Evolutionary conservation across 2,888 invertebrate genomes (phyloP).

Genomic region (Pollenia amentaria): DNA sequence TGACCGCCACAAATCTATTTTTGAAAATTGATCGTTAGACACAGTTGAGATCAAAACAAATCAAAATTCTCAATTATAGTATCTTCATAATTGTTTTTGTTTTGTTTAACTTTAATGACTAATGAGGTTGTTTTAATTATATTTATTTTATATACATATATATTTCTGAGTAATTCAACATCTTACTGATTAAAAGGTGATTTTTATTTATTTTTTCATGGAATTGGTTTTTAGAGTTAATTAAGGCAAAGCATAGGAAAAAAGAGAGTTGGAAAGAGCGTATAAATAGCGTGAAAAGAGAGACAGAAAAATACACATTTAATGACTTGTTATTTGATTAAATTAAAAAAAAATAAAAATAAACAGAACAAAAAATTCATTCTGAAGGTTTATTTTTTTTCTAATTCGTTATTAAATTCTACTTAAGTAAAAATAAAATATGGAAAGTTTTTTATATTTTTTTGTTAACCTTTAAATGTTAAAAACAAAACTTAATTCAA

Average conservation of each 20-base stretch:
- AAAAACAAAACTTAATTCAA: not conserved
- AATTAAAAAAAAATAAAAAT: slow-evolving; percentile 1
- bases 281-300: slow-evolving; percentile 2
- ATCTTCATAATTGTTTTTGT: slow-evolving; percentile 9
- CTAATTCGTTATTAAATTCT: not conserved
- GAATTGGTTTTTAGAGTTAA: slow-evolving; percentile 10
- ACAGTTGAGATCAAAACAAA: slow-evolving; percentile 24
- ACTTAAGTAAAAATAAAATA: not conserved
- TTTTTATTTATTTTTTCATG: slow-evolving; percentile 2
- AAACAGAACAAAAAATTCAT: not conserved
- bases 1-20: not conserved
- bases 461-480: not conserved
- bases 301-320: not conserved
- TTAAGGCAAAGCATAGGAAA: slow-evolving; percentile 5
- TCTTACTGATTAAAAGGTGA: slow-evolving; percentile 4
- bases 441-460: slow-evolving; percentile 2
- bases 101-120: not conserved
- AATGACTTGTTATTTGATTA: not conserved
- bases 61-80: not conserved
- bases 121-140: not conserved
- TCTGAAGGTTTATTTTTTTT: not conserved
- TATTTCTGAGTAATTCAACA: not conserved
- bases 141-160: not conserved
- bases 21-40: not conserved
- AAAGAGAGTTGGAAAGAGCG: slow-evolving; percentile 7